phyloP scores from a whole-genome alignment of 2,888 invertebrate species.

The Dicranocentrus wangi region DNA sequence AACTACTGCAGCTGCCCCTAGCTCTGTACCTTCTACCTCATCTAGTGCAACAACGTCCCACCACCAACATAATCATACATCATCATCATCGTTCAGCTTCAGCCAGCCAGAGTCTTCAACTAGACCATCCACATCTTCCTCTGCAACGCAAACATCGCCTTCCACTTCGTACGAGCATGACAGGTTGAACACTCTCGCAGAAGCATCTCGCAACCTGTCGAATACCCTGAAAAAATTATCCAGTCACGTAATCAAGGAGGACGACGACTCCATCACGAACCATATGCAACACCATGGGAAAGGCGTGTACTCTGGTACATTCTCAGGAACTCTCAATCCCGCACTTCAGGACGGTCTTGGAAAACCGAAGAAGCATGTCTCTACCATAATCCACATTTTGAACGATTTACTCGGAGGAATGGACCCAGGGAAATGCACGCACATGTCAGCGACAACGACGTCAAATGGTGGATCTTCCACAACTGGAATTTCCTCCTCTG shows the following conservation, averaged over 20 bases:
- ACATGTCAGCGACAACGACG: constrained; percentile 10
- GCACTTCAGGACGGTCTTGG: constrained; percentile 93
- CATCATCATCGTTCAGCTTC: constrained; percentile 7
- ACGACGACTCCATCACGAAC: constrained; percentile 51
- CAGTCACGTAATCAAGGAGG: constrained; percentile 84
- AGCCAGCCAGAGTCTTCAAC: constrained; percentile 56
- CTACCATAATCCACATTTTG: constrained; percentile 95
- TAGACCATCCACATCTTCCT: constrained; percentile 36
- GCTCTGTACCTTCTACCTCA: constrained; percentile 18
- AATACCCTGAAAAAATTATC: constrained; percentile 92
- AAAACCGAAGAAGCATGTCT: constrained; percentile 92
- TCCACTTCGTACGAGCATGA: constrained; percentile 79
- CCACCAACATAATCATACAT: constrained; percentile 8
- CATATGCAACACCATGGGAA: constrained; percentile 93
- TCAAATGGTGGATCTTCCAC: not conserved
- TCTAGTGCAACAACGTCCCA: constrained; percentile 22
- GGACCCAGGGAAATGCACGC: constrained; percentile 45
- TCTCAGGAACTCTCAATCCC: constrained; percentile 93
- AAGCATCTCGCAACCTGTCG: constrained; percentile 92
- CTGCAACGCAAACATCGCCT: constrained; percentile 67
- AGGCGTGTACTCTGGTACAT: constrained; percentile 96
- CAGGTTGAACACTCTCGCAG: constrained; percentile 80
- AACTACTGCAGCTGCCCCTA: constrained; percentile 33
- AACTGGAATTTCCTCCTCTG: constrained; percentile 29
- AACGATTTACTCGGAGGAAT: constrained; percentile 84